Conservation (phyloP, 2,888 invertebrate species). For the Cylloceria caligata region DNA sequence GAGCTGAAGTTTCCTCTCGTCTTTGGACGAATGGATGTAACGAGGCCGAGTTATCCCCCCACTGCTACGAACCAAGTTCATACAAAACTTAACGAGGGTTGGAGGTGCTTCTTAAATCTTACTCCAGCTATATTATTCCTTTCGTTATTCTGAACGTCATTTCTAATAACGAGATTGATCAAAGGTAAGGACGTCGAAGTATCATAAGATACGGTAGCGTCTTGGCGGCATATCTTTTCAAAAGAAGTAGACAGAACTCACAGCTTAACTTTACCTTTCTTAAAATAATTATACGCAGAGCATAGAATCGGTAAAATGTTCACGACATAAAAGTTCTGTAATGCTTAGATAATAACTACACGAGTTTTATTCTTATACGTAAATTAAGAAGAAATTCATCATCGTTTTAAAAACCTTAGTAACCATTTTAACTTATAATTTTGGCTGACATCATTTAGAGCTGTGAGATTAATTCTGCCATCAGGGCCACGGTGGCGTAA, state of each 20-base stretch:
- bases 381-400: not conserved
- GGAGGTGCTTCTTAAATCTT: not conserved
- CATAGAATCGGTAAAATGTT: not conserved
- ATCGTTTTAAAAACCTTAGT: too few species aligned
- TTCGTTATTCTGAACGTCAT: not conserved
- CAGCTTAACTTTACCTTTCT: not conserved
- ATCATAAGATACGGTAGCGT: not conserved
- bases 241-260: not conserved
- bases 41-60: not conserved
- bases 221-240: not conserved
- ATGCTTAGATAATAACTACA: too few species aligned
- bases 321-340: not conserved
- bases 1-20: slow-evolving; percentile 15
- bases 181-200: not conserved
- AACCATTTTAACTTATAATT: too few species aligned
- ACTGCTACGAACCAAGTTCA: not conserved
- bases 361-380: not conserved
- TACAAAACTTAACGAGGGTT: slow-evolving; percentile 8
- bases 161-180: not conserved
- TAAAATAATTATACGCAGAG: not conserved
- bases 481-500: too few species aligned
- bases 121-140: not conserved
- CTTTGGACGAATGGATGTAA: slow-evolving; percentile 20
- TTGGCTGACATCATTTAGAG: too few species aligned
- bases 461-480: too few species aligned